These are phyloP conservation scores for Stenchaetothrips biformis DNA, from an alignment of 2,888 invertebrate genomes.

Conservation along the genomic window DNA sequence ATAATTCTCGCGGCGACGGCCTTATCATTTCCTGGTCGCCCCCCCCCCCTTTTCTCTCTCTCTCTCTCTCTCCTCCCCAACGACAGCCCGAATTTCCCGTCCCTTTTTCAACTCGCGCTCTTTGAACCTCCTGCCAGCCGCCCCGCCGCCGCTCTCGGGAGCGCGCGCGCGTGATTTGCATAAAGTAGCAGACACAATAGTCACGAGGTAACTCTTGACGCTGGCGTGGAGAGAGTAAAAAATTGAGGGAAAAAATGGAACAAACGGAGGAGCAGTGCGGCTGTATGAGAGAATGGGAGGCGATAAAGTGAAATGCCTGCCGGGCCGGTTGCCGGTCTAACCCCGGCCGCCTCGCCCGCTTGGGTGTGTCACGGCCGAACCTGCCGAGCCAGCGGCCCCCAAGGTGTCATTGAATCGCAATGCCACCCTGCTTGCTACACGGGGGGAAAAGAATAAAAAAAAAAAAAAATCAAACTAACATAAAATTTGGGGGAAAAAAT, in stretches of 20 bases:
- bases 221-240: background rate
- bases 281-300: background rate
- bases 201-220: constrained; percentile 21
- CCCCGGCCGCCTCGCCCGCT: too few relatives aligned
- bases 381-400: too few relatives aligned
- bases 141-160: background rate
- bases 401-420: too few relatives aligned
- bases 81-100: background rate
- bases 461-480: too few relatives aligned
- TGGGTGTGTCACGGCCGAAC: too few relatives aligned
- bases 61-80: background rate
- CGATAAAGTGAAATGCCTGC: background rate
- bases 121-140: too few relatives aligned
- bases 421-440: too few relatives aligned
- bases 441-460: too few relatives aligned
- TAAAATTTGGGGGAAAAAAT: too few relatives aligned
- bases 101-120: background rate
- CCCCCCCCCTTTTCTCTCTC: background rate
- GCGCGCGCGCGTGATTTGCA: constrained; percentile 17
- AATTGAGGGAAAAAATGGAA: background rate
- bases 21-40: background rate
- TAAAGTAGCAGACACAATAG: constrained; percentile 23
- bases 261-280: too few relatives aligned
- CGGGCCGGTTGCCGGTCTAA: too few relatives aligned
- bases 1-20: background rate